These are phyloP conservation scores for Tiliacea citrago DNA, from an alignment of 2,888 invertebrate species.

Conservation along the genomic window DNA sequence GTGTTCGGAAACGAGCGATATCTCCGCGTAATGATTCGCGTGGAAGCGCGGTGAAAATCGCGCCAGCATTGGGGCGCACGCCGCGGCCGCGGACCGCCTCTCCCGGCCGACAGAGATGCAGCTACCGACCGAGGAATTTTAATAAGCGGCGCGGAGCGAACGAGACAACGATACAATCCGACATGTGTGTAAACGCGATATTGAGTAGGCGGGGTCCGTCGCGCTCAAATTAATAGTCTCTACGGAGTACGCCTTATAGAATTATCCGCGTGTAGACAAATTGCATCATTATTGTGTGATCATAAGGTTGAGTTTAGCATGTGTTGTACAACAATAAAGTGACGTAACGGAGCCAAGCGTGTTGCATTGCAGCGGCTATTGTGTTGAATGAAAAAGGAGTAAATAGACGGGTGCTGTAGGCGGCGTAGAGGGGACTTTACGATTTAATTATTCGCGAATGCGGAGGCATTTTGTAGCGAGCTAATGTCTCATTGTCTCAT, in stretches of 20 bases:
- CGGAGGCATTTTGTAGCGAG: conserved; percentile 91
- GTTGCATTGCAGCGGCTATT: conserved; percentile 89
- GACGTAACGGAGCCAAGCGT: conserved; percentile 79
- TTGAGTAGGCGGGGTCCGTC: conserved; percentile 89
- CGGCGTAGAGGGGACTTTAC: conserved; percentile 90
- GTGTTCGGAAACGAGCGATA: conserved; percentile 76
- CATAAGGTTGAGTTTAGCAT: conserved; percentile 69
- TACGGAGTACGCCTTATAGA: conserved; percentile 87
- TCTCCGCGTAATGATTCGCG: conserved; percentile 85
- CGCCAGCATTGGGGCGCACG: conserved; percentile 87
- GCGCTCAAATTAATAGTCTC: conserved; percentile 90
- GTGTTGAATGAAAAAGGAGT: conserved; percentile 91
- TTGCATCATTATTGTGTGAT: conserved; percentile 58
- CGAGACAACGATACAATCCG: conserved; percentile 85
- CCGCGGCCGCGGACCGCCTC: conserved; percentile 83
- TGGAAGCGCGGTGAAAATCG: conserved; percentile 89
- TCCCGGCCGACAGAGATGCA: conserved; percentile 86
- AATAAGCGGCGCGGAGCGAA: conserved; percentile 89
- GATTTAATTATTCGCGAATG: conserved; percentile 91
- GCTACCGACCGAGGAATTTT: conserved; percentile 89
- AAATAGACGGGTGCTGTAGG: conserved; percentile 89
- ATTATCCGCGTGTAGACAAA: conserved; percentile 55
- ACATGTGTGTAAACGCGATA: conserved; percentile 90
- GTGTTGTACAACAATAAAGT: conserved; percentile 69
- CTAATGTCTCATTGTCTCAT: conserved; percentile 91